Conservation (phyloP, 1,140 invertebrate species). For the Drosophila asahinai region DNA sequence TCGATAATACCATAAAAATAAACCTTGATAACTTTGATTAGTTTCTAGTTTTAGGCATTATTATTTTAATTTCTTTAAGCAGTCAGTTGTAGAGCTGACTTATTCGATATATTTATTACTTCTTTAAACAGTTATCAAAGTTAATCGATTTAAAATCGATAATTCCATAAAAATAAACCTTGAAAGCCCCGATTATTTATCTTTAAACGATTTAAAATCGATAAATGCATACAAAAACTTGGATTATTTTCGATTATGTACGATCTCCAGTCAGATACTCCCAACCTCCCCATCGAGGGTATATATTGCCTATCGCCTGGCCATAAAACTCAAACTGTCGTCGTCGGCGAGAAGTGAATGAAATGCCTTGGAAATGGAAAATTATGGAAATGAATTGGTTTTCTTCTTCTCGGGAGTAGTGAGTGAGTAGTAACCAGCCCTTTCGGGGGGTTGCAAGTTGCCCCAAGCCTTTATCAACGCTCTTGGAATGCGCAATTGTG, state of each 20-base stretch:
- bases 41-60: no score
- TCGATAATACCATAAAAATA: no score
- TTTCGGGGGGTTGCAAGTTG: background rate
- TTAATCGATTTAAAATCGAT: background rate
- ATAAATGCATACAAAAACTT: background rate
- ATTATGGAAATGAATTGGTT: conserved; percentile 48
- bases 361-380: conserved; percentile 46
- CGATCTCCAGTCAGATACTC: background rate
- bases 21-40: no score
- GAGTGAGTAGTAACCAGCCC: background rate
- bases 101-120: no score
- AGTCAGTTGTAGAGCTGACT: no score
- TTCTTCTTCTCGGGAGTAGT: no score
- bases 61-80: no score
- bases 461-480: no score
- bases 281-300: conserved; percentile 4
- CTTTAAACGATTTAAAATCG: no score
- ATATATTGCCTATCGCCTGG: background rate
- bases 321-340: conserved; percentile 27
- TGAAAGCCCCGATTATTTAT: no score
- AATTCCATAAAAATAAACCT: no score
- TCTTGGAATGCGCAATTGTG: conserved; percentile 4
- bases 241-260: background rate
- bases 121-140: no score
- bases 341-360: conserved; percentile 13